A percentile compares a stretch with the other conserved stretches of the same genome.
Evolutionary conservation across 2,113 vertebrate species (phyloP).

Genomic region (Hippotragus niger): DNA sequence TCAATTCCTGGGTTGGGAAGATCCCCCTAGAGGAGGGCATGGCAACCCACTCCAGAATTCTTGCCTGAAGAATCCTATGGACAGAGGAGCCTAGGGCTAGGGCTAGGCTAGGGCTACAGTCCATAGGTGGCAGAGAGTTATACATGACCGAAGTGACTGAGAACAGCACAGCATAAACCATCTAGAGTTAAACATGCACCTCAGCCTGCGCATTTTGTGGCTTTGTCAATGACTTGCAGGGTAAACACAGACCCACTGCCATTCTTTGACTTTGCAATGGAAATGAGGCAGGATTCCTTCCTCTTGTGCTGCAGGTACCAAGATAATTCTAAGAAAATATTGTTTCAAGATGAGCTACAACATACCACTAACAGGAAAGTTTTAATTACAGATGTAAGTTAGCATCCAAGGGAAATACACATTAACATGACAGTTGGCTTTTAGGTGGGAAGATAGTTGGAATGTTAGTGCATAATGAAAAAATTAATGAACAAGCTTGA

Average conservation of each 20-base stretch:
- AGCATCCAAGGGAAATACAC: background rate
- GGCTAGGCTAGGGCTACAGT: background rate
- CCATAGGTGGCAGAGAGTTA: background rate
- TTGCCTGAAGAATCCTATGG: background rate
- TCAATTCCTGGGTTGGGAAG: background rate
- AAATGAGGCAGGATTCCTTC: background rate
- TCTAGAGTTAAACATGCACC: background rate
- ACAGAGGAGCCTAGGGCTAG: background rate
- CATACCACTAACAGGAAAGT: background rate
- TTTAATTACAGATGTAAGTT: background rate
- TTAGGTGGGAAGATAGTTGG: background rate
- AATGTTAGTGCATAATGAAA: background rate
- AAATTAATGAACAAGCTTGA: background rate
- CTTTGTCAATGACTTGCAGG: background rate
- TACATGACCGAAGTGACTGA: background rate
- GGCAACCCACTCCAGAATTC: background rate
- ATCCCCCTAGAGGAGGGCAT: background rate
- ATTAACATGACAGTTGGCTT: background rate
- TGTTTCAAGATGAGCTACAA: background rate
- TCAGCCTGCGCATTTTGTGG: background rate
- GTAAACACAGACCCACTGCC: background rate
- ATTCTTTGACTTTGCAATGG: background rate
- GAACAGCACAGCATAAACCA: background rate
- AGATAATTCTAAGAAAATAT: background rate
- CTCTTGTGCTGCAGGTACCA: background rate